Evolutionary conservation across 2,113 vertebrate species (phyloP), one percentile per base, ranked within the genome.

Genomic region (Monopterus albus): DNA sequence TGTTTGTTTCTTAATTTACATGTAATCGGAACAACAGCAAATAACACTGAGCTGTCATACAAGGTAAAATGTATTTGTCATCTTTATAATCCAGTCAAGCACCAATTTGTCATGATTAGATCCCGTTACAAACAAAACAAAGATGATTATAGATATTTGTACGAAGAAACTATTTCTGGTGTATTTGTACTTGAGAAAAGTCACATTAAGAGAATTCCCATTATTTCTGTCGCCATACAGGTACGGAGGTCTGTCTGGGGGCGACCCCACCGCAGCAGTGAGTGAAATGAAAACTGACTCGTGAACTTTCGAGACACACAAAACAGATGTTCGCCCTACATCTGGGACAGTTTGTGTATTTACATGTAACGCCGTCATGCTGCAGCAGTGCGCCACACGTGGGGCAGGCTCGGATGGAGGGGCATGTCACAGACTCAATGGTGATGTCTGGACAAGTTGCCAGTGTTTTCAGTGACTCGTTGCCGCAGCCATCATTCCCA

Each of bases 291-390:
- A n/a, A n/a, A n/a, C n/a, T n/a, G n/a, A n/a, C n/a, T 6, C 29
- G 8, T 0, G 17, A 84, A 4, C 71, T 39, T 55, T 89, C 87
- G 29, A 87, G 50, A 42, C 91, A 92, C 12, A 83, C 76, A 40
- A 91, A 92, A 60, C 91, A 91, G 62, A 91, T 90, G 35, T 78
- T 39, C 20, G 72, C 18, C 18, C 67, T 56, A 8, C 89, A 92
- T 11, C 66, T 81, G 6, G 43, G 52, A 64, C 90, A 92, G 0
- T 43, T 21, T 15, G 91, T 33, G 21, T 71, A 78, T 64, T 89
- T 89, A 39, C 90, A 92, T 1, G 57, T 2, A 17, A 0, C 73
- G n/a, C 31, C 63, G 71, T 84, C 72, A 36, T 92, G 91, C 63
- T 91, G 78, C 52, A 82, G 42, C 17, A 86, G 62, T 18, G 51